Evolutionary conservation across 2,797 vertebrate species (phyloP).

Genomic region (Pseudomugil tenellus): DNA sequence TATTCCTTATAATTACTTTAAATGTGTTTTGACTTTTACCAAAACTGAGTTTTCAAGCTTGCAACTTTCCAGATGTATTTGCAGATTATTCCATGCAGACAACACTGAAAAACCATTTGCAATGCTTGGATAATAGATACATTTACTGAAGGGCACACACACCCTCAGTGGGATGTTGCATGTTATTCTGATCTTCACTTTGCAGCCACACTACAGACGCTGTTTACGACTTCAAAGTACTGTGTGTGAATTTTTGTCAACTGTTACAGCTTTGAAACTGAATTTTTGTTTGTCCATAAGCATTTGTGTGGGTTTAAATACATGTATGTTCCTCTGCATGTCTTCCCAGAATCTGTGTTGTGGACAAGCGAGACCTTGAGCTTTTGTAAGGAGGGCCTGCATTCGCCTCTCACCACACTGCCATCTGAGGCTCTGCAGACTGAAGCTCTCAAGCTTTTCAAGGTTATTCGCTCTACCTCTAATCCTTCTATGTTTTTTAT

Average conservation of each 20-base stretch:
- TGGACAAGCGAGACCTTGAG: conserved; percentile 91
- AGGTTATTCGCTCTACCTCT: conserved; percentile 60
- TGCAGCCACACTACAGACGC: conserved; percentile 62
- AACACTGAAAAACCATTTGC: background rate
- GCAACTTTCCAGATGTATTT: background rate
- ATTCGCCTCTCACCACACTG: conserved; percentile 76
- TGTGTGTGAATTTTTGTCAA: conserved; percentile 58
- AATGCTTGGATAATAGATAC: background rate
- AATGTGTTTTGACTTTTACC: background rate
- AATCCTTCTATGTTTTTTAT: conserved; percentile 9
- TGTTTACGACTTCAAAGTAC: conserved; percentile 58
- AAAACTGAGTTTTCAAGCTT: background rate
- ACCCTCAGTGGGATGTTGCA: conserved; percentile 17
- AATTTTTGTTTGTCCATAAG: conserved; percentile 47
- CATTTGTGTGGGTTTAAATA: conserved; percentile 18
- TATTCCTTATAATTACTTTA: background rate
- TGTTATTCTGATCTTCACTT: conserved; percentile 56
- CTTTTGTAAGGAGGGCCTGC: conserved; percentile 91
- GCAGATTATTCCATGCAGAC: background rate
- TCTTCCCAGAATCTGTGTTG: conserved; percentile 84
- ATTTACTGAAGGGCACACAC: background rate
- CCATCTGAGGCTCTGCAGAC: conserved; percentile 88
- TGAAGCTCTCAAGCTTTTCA: conserved; percentile 95
- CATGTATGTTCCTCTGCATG: background rate
- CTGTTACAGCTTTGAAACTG: conserved; percentile 69